phyloP scores from a whole-genome alignment of 2,797 vertebrate genomes.

The Allobates femoralis region DNA sequence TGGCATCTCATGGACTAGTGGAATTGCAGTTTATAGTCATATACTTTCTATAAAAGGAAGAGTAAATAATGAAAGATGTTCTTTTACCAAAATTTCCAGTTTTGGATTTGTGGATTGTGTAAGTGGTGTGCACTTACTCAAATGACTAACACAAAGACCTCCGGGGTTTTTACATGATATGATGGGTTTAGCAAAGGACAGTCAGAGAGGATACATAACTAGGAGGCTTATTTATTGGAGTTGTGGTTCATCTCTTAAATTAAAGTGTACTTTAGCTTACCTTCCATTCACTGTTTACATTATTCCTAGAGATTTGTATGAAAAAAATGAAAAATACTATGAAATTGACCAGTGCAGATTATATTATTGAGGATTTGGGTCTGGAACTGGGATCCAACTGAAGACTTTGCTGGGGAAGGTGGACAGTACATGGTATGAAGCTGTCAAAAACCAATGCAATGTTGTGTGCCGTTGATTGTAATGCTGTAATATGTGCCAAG shows the following conservation, averaged over 20 bases:
- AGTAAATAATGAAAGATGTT: constrained; percentile 19
- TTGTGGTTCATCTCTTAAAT: constrained; percentile 67
- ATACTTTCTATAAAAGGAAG: constrained; percentile 43
- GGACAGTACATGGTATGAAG: not conserved
- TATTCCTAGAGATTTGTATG: not conserved
- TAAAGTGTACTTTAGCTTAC: constrained; percentile 64
- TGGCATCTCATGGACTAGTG: constrained; percentile 30
- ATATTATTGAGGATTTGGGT: not conserved
- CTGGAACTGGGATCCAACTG: no score
- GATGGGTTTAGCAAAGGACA: not conserved
- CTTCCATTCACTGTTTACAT: constrained; percentile 24
- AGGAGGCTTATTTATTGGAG: constrained; percentile 71
- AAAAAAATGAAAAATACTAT: not conserved
- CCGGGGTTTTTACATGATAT: not conserved
- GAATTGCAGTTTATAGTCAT: constrained; percentile 26
- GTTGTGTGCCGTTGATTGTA: not conserved
- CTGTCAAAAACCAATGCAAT: not conserved
- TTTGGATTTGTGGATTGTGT: constrained; percentile 27
- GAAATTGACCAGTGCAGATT: not conserved
- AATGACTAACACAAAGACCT: constrained; percentile 21
- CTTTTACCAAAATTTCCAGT: constrained; percentile 29
- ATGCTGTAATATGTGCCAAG: not conserved
- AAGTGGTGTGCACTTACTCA: constrained; percentile 21
- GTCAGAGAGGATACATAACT: constrained; percentile 40
- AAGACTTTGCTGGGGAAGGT: not conserved